phyloP scores from a whole-genome alignment of 2,888 invertebrate species.

The Lasiommata megera region DNA sequence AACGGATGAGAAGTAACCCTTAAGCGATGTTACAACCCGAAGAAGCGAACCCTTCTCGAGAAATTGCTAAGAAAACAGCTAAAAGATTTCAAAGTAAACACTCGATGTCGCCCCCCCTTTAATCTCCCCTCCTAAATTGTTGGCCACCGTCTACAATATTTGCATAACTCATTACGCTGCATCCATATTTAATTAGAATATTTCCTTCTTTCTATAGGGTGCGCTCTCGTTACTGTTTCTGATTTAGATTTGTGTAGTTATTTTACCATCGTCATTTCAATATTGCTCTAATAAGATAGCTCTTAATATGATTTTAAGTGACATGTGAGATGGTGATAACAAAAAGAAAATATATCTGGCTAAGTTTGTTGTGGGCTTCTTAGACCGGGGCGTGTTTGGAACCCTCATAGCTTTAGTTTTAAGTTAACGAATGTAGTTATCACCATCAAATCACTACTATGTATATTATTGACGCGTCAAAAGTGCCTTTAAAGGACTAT shows the following conservation, averaged over 20 bases:
- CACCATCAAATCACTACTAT: no score
- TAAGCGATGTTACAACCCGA: neutral
- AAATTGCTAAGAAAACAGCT: constrained; percentile 33
- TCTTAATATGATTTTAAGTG: no score
- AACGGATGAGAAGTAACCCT: neutral
- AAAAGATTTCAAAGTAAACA: constrained; percentile 36
- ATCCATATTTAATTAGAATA: constrained; percentile 79
- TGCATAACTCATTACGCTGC: constrained; percentile 75
- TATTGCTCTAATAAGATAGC: no score
- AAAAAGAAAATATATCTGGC: no score
- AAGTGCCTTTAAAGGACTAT: no score
- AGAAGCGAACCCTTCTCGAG: constrained; percentile 21
- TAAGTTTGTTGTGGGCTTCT: no score
- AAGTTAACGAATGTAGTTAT: no score
- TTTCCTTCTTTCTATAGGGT: constrained; percentile 58
- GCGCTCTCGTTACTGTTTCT: neutral
- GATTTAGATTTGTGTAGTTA: neutral
- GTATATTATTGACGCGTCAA: no score
- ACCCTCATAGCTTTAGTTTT: no score
- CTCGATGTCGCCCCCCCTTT: constrained; percentile 32
- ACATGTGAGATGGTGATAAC: no score
- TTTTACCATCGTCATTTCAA: no score
- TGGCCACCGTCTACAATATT: constrained; percentile 67
- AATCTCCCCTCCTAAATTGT: constrained; percentile 46
- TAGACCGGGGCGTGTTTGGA: no score